phyloP scores from a whole-genome alignment of 2,888 invertebrate genomes.

The Polylopha cassiicola region DNA sequence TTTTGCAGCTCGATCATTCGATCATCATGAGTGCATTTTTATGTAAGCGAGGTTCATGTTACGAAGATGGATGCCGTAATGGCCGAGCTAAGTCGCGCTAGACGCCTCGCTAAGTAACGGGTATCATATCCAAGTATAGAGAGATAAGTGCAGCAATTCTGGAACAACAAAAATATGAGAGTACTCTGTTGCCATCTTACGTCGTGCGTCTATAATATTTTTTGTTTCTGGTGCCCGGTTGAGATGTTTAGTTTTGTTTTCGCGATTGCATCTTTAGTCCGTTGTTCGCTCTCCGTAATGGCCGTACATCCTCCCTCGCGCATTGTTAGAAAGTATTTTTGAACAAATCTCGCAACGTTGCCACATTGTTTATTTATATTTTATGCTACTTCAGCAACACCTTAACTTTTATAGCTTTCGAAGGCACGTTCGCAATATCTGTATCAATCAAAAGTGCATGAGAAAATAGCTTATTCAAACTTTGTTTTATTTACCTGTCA shows the following conservation, averaged over 20 bases:
- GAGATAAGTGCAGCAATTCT: background rate
- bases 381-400: slow-evolving; percentile 2
- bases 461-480: too few relatives aligned
- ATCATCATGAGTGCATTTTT: slow-evolving; percentile 41
- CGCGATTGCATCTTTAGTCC: slow-evolving; percentile 34
- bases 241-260: slow-evolving; percentile 46
- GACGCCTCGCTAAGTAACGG: slow-evolving; percentile 23
- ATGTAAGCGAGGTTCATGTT: slow-evolving; percentile 30
- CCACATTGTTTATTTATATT: slow-evolving; percentile 6
- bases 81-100: slow-evolving; percentile 28
- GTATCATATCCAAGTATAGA: slow-evolving; percentile 5
- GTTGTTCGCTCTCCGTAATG: slow-evolving; percentile 37
- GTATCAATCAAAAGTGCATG: too few relatives aligned
- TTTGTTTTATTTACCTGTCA: too few relatives aligned
- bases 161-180: slow-evolving; percentile 12
- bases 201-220: slow-evolving; percentile 41
- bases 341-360: slow-evolving; percentile 32
- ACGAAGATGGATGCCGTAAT: slow-evolving; percentile 32
- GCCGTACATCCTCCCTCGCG: slow-evolving; percentile 40
- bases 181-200: slow-evolving; percentile 34
- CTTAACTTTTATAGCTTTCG: slow-evolving; percentile 13
- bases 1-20: slow-evolving; percentile 37
- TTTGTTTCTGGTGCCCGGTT: slow-evolving; percentile 32
- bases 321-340: slow-evolving; percentile 54
- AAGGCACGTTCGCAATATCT: slow-evolving; percentile 6